Base-by-base conservation (phyloP, 53 echinoderm and acorn worm genomes). In the Echinarachnius parma region DNA sequence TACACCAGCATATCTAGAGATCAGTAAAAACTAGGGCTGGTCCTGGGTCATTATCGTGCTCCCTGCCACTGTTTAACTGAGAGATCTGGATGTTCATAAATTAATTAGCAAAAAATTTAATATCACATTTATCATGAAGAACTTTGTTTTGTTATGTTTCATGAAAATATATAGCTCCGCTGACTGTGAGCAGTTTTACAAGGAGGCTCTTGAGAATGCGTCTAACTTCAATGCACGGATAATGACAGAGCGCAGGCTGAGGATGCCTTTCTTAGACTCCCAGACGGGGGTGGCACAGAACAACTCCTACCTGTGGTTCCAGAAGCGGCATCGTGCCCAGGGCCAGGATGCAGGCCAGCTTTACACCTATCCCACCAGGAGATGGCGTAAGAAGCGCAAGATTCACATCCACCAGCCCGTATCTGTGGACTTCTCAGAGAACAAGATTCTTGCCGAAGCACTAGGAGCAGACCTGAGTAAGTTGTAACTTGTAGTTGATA, bases 251-350 rank as follows among this genome's bases (percentile, higher is more conserved):
- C 67, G 98, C 14, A 91, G 81, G 61, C 24, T 98, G 80, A 75
- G 91, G n/a, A 78, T 98, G 21, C 98, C 98, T 0, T 98, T 88
- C 47, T 59, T 91, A 49, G 98, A 98, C 76, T 91, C 98, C 9
- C 98, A 98, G 76, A 98, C 98, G 7, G 98, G 98, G 0, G 85
- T 98, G 3, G 98, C 98, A 36, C 98, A 98, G 64, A 98, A 88
- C 70, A 98, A 98, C 64, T 88, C 88, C 53, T 88, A 88, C 75
- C 77, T 98, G 2, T 98, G 98, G 91, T 87, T 98, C 64, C 80
- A 92, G 62, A 91, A 98, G 47, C 79, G 91, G 0, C 91, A 91
- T 35, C 82, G 91, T 10, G 88, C 87, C 11, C 85, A 79, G 22
- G 98, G 98, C 18, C 61, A 85, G 31, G 79, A 83, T 5, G 62